Conservation (phyloP, 2,113 vertebrate genomes). For the Microcebus griseorufus region DNA sequence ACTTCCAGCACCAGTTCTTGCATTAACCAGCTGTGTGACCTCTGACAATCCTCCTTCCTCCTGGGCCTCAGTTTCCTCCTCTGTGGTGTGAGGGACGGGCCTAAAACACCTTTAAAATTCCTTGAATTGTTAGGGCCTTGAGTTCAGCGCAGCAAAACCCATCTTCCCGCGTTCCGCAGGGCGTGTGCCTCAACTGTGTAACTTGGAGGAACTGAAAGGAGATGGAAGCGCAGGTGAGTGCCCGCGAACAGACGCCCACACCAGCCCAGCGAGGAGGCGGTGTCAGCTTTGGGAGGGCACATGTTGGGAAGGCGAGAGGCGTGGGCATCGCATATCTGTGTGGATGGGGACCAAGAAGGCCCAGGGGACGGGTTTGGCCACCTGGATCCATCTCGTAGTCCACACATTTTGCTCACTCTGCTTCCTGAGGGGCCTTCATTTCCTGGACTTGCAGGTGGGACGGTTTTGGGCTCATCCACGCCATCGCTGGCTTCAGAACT, state of each 20-base stretch:
- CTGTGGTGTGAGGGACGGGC: not conserved
- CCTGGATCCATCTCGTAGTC: not conserved
- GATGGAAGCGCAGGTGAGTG: not conserved
- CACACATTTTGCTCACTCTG: not conserved
- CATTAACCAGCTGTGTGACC: not conserved
- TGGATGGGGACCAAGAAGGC: not conserved
- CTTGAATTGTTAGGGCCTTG: not conserved
- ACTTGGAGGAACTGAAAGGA: not conserved
- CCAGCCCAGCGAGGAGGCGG: not conserved
- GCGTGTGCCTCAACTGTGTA: not conserved
- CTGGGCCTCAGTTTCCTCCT: not conserved
- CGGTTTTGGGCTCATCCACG: not conserved
- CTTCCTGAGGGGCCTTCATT: not conserved
- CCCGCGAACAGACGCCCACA: not conserved
- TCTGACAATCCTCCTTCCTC: not conserved
- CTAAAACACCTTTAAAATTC: not conserved
- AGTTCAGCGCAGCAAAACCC: not conserved
- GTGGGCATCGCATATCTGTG: not conserved
- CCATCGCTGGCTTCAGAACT: not conserved
- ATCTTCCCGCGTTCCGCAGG: not conserved
- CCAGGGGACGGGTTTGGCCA: not conserved
- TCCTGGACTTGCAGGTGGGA: not conserved
- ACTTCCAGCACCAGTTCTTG: not conserved
- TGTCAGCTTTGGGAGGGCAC: not conserved
- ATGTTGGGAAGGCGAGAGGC: not conserved